Evolutionary conservation across 2,888 invertebrate genomes (phyloP), one percentile per base, ranked within the genome.

Genomic region (Brachylomia viminalis): DNA sequence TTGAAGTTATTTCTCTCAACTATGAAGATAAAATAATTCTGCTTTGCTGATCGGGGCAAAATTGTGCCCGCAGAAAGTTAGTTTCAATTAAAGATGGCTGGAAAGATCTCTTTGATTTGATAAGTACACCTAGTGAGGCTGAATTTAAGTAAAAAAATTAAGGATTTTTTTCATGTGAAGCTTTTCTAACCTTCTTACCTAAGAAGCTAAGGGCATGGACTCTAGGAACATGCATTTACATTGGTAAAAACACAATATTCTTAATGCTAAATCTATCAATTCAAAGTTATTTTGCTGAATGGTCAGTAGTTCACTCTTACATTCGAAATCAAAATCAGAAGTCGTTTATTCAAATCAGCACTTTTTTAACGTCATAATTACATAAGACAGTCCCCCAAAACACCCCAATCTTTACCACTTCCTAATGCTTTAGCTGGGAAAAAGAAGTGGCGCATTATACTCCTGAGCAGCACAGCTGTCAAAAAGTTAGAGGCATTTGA

Each of bases 1-100:
- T 68, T 20, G 13, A 75, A 81, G 68, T 69, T 79, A 69, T 68
- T 45, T 65, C n/a, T 45, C 10, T 1, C 8, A 47, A 59, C 30
- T 30, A 42, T 33, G 33, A 58, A 79, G 70, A 49, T n/a, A 27
- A 69, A 65, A 52, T 33, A 45, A 52, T 65, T 64, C 10, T 20
- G 30, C 23, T 80, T 80, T 52, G 45, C 58, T 78, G 64, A 79
- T 78, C 45, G 59, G 13, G 5, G 38, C 15, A 61, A 54, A 71
- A 56, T 7, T 77, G 23, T 47, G 3, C 15, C 30, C 23, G 52
- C 17, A 54, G 30, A 56, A 30, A 20, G 23, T 58, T 58, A 11
- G 4, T 17, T 47, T 72, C 30, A 49, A 58, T 73, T 27, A 75
- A n/a, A 33, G 75, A 59, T 74, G 13, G n/a, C 17, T 23, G 13